Percentiles rank a stretch among this genome's conserved stretches.
Evolutionary conservation across 2,888 invertebrate genomes (phyloP).

Genomic region (Ashinkailepas kermadecensis): DNA sequence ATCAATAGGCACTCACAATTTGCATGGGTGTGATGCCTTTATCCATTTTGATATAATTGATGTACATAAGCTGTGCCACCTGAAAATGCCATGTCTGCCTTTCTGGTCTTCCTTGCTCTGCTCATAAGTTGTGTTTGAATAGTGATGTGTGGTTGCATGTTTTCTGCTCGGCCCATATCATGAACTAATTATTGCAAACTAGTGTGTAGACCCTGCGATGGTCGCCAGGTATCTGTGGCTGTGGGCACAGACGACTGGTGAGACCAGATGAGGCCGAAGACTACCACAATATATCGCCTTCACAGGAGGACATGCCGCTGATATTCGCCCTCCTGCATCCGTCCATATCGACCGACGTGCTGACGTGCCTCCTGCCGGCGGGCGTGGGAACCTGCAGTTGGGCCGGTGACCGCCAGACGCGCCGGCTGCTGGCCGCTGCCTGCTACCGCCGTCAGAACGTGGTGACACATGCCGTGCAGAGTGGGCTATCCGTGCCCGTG

Average conservation of each 20-base stretch:
- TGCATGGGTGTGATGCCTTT: too few species aligned
- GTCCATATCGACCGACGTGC: constrained; percentile 27
- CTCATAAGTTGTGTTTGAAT: too few species aligned
- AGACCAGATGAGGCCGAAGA: too few species aligned
- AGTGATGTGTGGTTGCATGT: too few species aligned
- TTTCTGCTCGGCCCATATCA: too few species aligned
- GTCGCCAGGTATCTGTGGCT: too few species aligned
- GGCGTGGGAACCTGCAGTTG: background rate
- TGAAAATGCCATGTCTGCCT: too few species aligned
- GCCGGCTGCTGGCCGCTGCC: constrained; percentile 23
- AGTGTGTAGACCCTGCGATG: background rate
- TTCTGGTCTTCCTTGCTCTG: too few species aligned
- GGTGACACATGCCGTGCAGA: constrained; percentile 33
- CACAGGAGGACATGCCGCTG: constrained; percentile 34
- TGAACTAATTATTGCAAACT: background rate
- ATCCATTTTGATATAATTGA: too few species aligned
- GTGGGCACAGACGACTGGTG: too few species aligned
- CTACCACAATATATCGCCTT: background rate
- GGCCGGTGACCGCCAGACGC: constrained; percentile 21
- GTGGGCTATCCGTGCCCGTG: constrained; percentile 29
- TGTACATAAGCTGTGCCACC: too few species aligned
- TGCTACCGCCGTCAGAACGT: constrained; percentile 33
- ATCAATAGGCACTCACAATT: too few species aligned
- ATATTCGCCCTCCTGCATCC: constrained; percentile 32
- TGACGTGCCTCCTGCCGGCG: constrained; percentile 30